Evolutionary conservation across 2,797 vertebrate genomes (phyloP), one percentile per base, ranked within the genome.

Genomic region (Melanotaenia nigrans): DNA sequence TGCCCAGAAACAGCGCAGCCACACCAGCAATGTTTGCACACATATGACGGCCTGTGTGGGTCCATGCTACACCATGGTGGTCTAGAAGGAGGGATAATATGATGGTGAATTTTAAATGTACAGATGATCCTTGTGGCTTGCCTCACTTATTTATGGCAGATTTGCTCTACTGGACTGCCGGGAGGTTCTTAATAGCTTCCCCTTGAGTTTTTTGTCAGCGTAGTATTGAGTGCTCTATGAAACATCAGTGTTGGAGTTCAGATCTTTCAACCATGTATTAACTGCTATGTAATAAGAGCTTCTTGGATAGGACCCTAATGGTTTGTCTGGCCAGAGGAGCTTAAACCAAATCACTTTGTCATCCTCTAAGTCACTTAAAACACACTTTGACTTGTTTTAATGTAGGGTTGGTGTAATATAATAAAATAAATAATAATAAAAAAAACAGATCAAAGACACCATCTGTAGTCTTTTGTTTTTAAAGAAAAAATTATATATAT

Each of bases 161-260:
- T 72, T 76, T 51, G 65, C 71, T 62, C 28, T 78, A 87, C 59
- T 77, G 60, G 67, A 57, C 76, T 72, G 57, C 73, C 66, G 80
- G 77, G 77, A 83, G 71, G 56, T 49, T 68, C 71, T 75, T 85
- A 82, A 83, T 73, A 77, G 78, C 68, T 36, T 20, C 79, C 85
- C 78, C 83, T n/a, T 3, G 55, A 73, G 81, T 68, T 69, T 40
- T 83, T 85, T 85, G 59, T 81, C 78, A 71, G 62, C 16, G 66
- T 64, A 47, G 62, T 73, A 70, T 67, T 79, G 73, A 87, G 60
- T 64, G 68, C 81, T 85, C 47, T 78, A 63, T 85, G 76, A 87
- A 70, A 73, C 77, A 77, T 82, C 74, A 68, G 49, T 49, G 65
- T 32, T 7, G 10, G 68, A 78, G 78, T 70, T 57, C 61, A 79